Evolutionary conservation across 1,140 invertebrate species (phyloP), one percentile per base, ranked within the genome.

Genomic region (Penaeus vannamei): DNA sequence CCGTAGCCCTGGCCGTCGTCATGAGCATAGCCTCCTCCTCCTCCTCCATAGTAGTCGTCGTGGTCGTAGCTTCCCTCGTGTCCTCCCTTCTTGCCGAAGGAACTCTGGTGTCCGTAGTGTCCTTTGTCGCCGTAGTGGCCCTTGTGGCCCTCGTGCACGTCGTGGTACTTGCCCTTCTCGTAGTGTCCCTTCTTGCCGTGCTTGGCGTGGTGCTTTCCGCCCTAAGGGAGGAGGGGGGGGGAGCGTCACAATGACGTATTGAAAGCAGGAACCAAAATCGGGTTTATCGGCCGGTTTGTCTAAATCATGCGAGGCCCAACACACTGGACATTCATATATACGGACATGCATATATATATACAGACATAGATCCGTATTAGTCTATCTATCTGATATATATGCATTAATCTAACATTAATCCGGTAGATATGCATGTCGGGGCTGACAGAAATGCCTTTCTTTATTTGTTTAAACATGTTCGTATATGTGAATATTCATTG

Each of bases 141-240:
- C 19, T 92, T 90, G 86, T 91, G 90, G 42, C 91, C 90, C n/a
- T 90, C 84, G 66, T 91, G 81, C 66, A 86, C 46, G 53, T 90
- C 90, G 77, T 90, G 80, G 80, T 90, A 85, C 26, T 91, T 76
- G n/a, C 91, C 90, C 42, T 91, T 88, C 42, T 87, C 87, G 80
- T 90, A 82, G 84, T 90, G 76, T 17, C 91, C 86, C 36, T 91
- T 88, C n/a, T 91, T 79, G 59, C 91, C 91, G 46, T 91, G 77
- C 23, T 87, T 83, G 80, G 81, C 81, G 85, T 91, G 90, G 83
- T 91, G 85, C 61, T 91, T 84, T 53, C 86, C 84, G 60, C 91
- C 91, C 84, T 88, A 69, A 32, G 42, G 42, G 42, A 10, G 46
- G 60, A 22, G 87, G 61, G n/a, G 12, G 12, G 46, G n/a, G 36